phyloP scores from a whole-genome alignment of 1,140 invertebrate species.

The Myzus persicae region DNA sequence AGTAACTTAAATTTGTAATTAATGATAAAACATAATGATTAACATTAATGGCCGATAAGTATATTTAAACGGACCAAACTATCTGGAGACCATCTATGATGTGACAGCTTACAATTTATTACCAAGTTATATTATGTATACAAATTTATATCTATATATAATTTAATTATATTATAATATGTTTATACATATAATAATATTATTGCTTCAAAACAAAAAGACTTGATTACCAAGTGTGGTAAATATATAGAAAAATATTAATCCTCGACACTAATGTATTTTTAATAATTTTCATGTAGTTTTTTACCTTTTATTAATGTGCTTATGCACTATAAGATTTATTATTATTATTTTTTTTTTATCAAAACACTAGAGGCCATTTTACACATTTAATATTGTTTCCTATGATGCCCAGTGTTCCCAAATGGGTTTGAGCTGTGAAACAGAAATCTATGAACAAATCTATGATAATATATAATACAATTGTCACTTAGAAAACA shows the following conservation, averaged over 20 bases:
- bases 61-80: conserved; percentile 41
- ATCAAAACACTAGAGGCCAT: conserved; percentile 56
- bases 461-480: background rate
- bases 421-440: conserved; percentile 22
- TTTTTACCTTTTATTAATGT: conserved; percentile 53
- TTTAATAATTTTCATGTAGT: conserved; percentile 49
- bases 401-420: conserved; percentile 4
- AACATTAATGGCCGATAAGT: conserved; percentile 2
- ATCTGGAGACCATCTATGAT: background rate
- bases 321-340: conserved; percentile 29
- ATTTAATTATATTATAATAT: background rate
- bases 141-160: conserved; percentile 12
- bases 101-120: conserved; percentile 30
- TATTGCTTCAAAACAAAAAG: conserved; percentile 57
- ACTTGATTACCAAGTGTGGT: conserved; percentile 55
- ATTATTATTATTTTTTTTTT: conserved; percentile 42
- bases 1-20: conserved; percentile 25
- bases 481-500: conserved; percentile 44
- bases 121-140: conserved; percentile 47
- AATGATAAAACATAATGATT: conserved; percentile 26
- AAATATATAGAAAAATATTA: conserved; percentile 49
- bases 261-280: conserved; percentile 53
- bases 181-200: conserved; percentile 35
- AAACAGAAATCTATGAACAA: conserved; percentile 45
- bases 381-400: conserved; percentile 51